Evolutionary conservation across 2,113 vertebrate species (phyloP).

Genomic region (Chinchilla lanigera): DNA sequence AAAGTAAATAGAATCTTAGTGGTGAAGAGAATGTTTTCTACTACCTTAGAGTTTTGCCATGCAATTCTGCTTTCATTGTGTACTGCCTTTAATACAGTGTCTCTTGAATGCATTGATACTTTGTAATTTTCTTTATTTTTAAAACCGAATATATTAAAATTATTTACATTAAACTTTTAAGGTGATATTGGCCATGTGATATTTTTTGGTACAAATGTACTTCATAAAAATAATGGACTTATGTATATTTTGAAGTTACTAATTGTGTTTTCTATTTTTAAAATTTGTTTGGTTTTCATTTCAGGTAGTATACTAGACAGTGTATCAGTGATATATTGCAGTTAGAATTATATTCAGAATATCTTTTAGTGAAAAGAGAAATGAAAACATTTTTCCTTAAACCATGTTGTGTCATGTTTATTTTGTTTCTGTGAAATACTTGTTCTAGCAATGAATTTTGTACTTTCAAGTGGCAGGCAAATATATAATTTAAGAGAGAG

Average conservation of each 20-base stretch:
- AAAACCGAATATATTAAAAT: slow-evolving; percentile 40
- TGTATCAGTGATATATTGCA: not conserved
- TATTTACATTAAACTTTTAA: slow-evolving; percentile 53
- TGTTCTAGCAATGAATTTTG: slow-evolving; percentile 60
- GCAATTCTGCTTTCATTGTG: not conserved
- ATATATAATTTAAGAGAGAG: slow-evolving; percentile 17
- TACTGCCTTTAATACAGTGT: slow-evolving; percentile 40
- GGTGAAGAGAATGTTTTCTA: not conserved
- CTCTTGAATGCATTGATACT: not conserved
- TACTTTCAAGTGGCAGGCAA: slow-evolving; percentile 39
- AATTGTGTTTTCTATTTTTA: not conserved
- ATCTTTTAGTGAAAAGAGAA: slow-evolving; percentile 72
- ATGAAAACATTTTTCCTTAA: slow-evolving; percentile 54
- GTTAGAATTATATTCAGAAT: slow-evolving; percentile 60
- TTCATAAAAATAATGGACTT: slow-evolving; percentile 23
- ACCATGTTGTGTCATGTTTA: slow-evolving; percentile 61
- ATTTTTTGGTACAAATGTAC: not conserved
- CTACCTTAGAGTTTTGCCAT: not conserved
- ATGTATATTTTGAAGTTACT: slow-evolving; percentile 29
- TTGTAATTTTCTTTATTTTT: slow-evolving; percentile 45
- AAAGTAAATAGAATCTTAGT: not conserved
- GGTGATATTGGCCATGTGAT: slow-evolving; percentile 26
- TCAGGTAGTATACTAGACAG: not conserved
- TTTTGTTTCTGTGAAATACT: slow-evolving; percentile 71
- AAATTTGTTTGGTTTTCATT: slow-evolving; percentile 4